Percentiles rank a stretch among this genome's conserved stretches.
phyloP scores from a whole-genome alignment of 2,888 invertebrate species.

The Priocnemis perturbator region DNA sequence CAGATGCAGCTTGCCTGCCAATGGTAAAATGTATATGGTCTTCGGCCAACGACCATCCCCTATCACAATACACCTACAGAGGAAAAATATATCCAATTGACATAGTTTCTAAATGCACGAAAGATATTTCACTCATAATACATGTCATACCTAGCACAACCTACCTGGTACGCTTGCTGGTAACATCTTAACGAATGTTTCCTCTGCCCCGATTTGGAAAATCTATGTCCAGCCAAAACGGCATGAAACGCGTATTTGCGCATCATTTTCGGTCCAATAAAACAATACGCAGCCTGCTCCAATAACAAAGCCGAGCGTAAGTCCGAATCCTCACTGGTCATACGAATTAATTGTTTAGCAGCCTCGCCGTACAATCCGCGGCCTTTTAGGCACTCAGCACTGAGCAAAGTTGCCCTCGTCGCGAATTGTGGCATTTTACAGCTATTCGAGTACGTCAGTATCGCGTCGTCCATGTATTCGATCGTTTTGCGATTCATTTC shows the following conservation, averaged over 20 bases:
- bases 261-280: slow-evolving; percentile 85
- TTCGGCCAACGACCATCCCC: slow-evolving; percentile 94
- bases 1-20: slow-evolving; percentile 90
- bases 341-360: slow-evolving; percentile 94
- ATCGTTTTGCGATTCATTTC: slow-evolving; percentile 87
- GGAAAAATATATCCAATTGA: slow-evolving; percentile 13
- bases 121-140: slow-evolving; percentile 5
- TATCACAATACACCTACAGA: slow-evolving; percentile 82
- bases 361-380: slow-evolving; percentile 91
- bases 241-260: slow-evolving; percentile 97
- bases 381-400: slow-evolving; percentile 90
- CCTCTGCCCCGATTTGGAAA: slow-evolving; percentile 93
- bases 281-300: slow-evolving; percentile 97
- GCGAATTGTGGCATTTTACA: slow-evolving; percentile 96
- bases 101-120: background rate
- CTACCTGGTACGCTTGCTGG: slow-evolving; percentile 91
- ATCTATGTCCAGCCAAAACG: slow-evolving; percentile 96
- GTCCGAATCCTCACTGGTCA: slow-evolving; percentile 99
- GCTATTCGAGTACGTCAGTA: slow-evolving; percentile 91
- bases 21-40: slow-evolving; percentile 97
- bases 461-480: slow-evolving; percentile 96
- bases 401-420: slow-evolving; percentile 92
- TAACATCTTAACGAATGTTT: slow-evolving; percentile 95
- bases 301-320: slow-evolving; percentile 93
- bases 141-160: background rate